These are phyloP conservation scores for Probaryconus sp. DNA, from an alignment of 1,140 invertebrate genomes.

Conservation along the genomic window DNA sequence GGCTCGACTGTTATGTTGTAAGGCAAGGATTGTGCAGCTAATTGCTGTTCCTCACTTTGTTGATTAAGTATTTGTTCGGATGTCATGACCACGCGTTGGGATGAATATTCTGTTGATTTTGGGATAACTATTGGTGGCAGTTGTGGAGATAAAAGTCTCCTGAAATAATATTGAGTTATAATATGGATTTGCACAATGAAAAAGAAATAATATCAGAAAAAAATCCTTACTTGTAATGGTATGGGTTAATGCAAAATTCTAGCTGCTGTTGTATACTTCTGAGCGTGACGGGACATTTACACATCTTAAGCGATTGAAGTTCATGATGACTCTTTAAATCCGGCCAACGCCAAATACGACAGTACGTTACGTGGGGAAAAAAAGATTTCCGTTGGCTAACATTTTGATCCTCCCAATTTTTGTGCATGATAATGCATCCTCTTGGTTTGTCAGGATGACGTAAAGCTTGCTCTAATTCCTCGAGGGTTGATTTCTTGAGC, in stretches of 20 bases:
- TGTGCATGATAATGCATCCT: constrained; percentile 98
- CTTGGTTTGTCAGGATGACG: constrained; percentile 93
- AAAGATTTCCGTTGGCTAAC: constrained; percentile 95
- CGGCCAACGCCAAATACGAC: constrained; percentile 98
- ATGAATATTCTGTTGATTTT: constrained; percentile 94
- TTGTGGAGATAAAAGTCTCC: constrained; percentile 93
- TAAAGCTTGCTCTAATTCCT: constrained; percentile 95
- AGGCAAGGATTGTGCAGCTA: constrained; percentile 1
- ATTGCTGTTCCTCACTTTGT: constrained; percentile 17
- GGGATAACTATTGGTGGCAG: constrained; percentile 96
- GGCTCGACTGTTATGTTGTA: constrained; percentile 22
- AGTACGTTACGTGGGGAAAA: constrained; percentile 99
- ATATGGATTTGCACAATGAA: background rate
- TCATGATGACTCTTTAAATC: constrained; percentile 98
- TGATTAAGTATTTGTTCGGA: constrained; percentile 13
- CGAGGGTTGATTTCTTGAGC: constrained; percentile 97
- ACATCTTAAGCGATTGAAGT: constrained; percentile 94
- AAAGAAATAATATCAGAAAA: constrained; percentile 2
- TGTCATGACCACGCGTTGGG: constrained; percentile 82
- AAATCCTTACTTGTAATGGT: constrained; percentile 85
- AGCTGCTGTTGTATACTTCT: constrained; percentile 89
- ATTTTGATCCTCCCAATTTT: constrained; percentile 94
- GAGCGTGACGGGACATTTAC: constrained; percentile 94
- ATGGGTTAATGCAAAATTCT: constrained; percentile 99
- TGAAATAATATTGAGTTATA: constrained; percentile 67